Evolutionary conservation across 1,140 invertebrate species (phyloP), one percentile per base, ranked within the genome.

Genomic region (Drosophila nebulosa): DNA sequence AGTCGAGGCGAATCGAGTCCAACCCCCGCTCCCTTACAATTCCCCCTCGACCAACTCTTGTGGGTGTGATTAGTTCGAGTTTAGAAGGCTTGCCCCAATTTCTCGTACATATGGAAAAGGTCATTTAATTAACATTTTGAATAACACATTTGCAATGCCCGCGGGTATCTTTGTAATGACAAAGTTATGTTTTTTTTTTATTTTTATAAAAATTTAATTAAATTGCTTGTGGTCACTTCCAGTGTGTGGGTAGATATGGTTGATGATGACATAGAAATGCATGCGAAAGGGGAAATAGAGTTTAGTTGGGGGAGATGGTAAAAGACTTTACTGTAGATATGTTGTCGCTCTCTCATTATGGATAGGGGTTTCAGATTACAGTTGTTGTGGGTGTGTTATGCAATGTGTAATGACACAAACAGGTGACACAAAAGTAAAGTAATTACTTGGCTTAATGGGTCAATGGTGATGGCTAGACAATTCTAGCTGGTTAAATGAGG

Each of bases 111-210:
- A 69, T 77, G 61, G 67, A 46, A 46, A 5, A 21, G 39, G 16
- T 46, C 74, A 85, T 88, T 85, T 88, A 88, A 85, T 85, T 85
- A 85, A 78, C 81, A 88, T 81, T 86, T 85, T 81, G 81, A 46
- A 46, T 85, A 85, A 88, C 81, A 81, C 74, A 85, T 81, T 86
- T 58, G 81, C 72, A 75, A 81, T 81, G 63, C 83, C 70, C 78
- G 50, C 64, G 81, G 62, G 81, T 78, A 86, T 88, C 86, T 77
- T 61, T 50, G 63, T 69, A 46, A 56, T 57, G 51, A 30, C 27
- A 26, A 63, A 42, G 56, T 7, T 35, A 10, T 4, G 0, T 35
- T 50, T 30, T 62, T 16, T 22, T 62, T 21, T 35, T 70, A 42
- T 30, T 85, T 85, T 86, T 72, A 69, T 69, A 76, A 76, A 46